Conservation (phyloP, 2,797 vertebrate genomes). For the Pantherophis vulpinus region DNA sequence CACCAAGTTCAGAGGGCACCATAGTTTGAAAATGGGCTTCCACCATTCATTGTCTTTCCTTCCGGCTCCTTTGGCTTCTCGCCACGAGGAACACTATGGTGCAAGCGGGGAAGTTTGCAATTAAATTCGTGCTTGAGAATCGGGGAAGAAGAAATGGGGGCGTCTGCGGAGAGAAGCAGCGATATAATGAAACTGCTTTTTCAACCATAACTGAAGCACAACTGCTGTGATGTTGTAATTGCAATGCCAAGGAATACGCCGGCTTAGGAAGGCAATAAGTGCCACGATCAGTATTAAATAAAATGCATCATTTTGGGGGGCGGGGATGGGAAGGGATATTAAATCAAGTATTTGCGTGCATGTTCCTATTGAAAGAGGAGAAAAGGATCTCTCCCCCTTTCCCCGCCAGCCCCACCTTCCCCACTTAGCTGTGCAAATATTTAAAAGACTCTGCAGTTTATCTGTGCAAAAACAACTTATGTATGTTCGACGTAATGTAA, state of each 20-base stretch:
- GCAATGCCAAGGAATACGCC: constrained; percentile 63
- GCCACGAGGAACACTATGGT: background rate
- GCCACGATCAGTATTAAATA: constrained; percentile 71
- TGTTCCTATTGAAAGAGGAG: constrained; percentile 50
- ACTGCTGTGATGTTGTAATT: constrained; percentile 56
- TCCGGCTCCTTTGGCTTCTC: background rate
- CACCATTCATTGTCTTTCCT: background rate
- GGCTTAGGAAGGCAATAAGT: constrained; percentile 68
- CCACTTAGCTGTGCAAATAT: constrained; percentile 40
- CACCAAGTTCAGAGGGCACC: background rate
- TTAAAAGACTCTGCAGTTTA: constrained; percentile 18
- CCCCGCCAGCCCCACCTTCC: background rate
- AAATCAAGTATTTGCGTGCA: constrained; percentile 67
- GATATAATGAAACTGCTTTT: constrained; percentile 65
- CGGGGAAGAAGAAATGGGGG: background rate
- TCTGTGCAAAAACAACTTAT: background rate
- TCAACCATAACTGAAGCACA: constrained; percentile 60
- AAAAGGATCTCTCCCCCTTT: background rate
- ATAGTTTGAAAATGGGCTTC: background rate
- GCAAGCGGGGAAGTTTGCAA: background rate
- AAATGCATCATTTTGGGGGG: constrained; percentile 66
- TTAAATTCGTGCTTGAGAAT: background rate
- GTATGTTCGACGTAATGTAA: background rate
- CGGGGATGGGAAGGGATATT: constrained; percentile 56
- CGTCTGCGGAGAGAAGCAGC: constrained; percentile 51